These are phyloP conservation scores for Nomada fabriciana DNA, from an alignment of 2,888 invertebrate genomes.

Conservation along the genomic window DNA sequence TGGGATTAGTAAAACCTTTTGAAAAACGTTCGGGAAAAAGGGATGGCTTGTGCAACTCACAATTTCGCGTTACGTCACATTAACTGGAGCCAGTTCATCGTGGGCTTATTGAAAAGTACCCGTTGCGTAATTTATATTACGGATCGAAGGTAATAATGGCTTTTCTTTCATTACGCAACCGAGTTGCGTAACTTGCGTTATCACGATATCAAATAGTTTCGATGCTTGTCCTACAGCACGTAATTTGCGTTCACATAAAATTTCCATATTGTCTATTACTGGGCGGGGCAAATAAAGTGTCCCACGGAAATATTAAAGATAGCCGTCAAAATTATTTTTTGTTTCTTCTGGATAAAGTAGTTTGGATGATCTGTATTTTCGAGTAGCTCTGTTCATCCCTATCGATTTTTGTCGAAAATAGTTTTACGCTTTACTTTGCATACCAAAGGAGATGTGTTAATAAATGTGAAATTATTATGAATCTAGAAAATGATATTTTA, in stretches of 20 bases:
- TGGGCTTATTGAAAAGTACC: conserved; percentile 38
- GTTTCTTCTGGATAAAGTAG: too few species aligned
- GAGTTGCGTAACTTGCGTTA: conserved; percentile 21
- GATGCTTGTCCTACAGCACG: conserved; percentile 1
- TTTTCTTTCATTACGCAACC: conserved; percentile 14
- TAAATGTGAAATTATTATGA: too few species aligned
- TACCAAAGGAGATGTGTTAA: too few species aligned
- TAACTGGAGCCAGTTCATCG: conserved; percentile 17
- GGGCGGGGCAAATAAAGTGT: too few species aligned
- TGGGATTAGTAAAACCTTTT: not conserved
- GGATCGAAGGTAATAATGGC: conserved; percentile 17
- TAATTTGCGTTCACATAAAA: not conserved
- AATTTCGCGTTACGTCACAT: conserved; percentile 36
- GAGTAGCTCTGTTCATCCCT: too few species aligned
- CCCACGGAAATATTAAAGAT: too few species aligned
- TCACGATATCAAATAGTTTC: not conserved
- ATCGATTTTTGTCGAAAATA: too few species aligned
- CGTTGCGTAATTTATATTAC: conserved; percentile 37
- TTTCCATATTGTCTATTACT: too few species aligned
- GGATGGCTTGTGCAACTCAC: conserved; percentile 14
- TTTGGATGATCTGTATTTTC: too few species aligned
- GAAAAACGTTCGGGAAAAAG: not conserved
- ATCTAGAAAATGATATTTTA: too few species aligned
- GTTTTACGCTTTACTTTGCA: too few species aligned
- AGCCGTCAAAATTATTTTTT: too few species aligned